Percentiles rank a stretch among this genome's conserved stretches.
phyloP scores from a whole-genome alignment of 2,888 invertebrate genomes.

The Nomada goodeniana region DNA sequence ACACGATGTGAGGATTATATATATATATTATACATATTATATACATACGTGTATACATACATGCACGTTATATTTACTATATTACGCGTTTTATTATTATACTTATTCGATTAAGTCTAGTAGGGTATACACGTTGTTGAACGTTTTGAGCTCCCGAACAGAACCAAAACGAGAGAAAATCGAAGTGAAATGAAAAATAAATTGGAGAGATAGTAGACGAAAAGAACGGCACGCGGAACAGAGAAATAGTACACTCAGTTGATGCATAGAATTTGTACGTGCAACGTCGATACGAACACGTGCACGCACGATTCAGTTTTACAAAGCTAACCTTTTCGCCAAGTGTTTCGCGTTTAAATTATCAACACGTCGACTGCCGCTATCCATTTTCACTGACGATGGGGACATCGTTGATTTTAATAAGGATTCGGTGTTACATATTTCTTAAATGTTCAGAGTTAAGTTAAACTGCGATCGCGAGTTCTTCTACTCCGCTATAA shows the following conservation, averaged over 20 bases:
- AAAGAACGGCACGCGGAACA: not conserved
- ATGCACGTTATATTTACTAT: constrained; percentile 63
- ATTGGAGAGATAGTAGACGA: not conserved
- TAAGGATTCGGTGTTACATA: constrained; percentile 29
- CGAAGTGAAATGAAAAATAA: not conserved
- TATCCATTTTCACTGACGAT: constrained; percentile 21
- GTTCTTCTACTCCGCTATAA: not conserved
- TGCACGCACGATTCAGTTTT: constrained; percentile 59
- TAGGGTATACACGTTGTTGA: constrained; percentile 52
- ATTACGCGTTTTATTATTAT: constrained; percentile 63
- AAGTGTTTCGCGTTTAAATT: constrained; percentile 28
- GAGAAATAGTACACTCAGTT: not conserved
- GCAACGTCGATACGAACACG: constrained; percentile 38
- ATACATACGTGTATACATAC: constrained; percentile 36
- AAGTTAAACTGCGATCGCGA: not conserved
- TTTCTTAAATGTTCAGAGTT: constrained; percentile 25
- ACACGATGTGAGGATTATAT: constrained; percentile 47
- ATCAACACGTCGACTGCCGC: constrained; percentile 47
- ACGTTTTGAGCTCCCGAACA: constrained; percentile 44
- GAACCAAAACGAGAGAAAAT: constrained; percentile 7
- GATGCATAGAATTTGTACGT: constrained; percentile 36
- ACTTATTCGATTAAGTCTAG: constrained; percentile 59
- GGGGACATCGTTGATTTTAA: constrained; percentile 42
- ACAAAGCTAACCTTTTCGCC: constrained; percentile 40
- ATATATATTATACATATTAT: constrained; percentile 54